phyloP scores from a whole-genome alignment of 2,113 vertebrate species.

The Brienomyrus longianalis region DNA sequence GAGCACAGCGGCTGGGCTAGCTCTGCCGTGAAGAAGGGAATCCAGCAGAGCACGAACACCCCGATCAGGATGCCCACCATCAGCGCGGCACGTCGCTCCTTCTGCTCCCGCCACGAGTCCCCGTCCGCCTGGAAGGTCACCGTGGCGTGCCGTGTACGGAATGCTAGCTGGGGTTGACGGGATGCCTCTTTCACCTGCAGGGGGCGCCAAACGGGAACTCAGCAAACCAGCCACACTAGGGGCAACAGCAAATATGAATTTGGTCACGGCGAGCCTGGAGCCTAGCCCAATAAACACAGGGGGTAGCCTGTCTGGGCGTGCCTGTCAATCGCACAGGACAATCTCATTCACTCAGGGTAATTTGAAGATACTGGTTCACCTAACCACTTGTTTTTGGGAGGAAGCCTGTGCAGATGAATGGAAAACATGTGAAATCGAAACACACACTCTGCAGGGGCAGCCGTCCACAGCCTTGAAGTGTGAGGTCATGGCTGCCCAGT shows the following conservation, averaged over 20 bases:
- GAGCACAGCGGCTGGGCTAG: conserved; percentile 82
- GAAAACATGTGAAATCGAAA: background rate
- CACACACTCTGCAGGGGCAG: background rate
- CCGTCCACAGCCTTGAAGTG: background rate
- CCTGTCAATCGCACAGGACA: background rate
- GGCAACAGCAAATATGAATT: too few species aligned
- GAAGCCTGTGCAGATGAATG: background rate
- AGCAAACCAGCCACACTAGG: background rate
- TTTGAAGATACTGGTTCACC: background rate
- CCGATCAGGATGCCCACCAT: conserved; percentile 94
- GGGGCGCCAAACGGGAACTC: background rate
- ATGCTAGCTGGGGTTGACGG: conserved; percentile 76
- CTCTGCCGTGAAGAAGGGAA: conserved; percentile 91
- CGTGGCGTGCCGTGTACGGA: conserved; percentile 71
- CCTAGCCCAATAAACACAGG: background rate
- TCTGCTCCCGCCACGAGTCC: conserved; percentile 87
- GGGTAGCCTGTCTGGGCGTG: background rate
- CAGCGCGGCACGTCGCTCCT: conserved; percentile 83
- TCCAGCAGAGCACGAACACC: conserved; percentile 93
- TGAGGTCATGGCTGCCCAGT: background rate
- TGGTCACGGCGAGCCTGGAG: background rate
- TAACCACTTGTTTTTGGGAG: background rate
- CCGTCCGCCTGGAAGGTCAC: conserved; percentile 86
- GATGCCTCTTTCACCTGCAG: conserved; percentile 71
- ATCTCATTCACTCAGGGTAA: background rate